phyloP scores from a whole-genome alignment of 2,797 vertebrate genomes.

The Falco novaeseelandiae region DNA sequence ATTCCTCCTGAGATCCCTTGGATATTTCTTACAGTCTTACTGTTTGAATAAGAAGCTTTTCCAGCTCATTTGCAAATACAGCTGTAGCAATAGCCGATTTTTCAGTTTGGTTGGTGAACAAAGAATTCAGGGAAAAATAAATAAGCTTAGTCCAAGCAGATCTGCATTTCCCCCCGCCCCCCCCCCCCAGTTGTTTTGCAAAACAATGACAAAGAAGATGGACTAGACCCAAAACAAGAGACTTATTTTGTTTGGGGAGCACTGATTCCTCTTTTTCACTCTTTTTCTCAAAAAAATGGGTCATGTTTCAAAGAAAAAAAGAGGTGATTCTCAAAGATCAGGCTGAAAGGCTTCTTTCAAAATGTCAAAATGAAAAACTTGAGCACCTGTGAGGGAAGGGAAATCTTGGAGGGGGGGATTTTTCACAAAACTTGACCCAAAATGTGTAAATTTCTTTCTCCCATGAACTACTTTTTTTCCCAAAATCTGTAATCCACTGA shows the following conservation, averaged over 20 bases:
- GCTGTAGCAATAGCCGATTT: background rate
- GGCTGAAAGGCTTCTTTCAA: background rate
- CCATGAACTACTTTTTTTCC: background rate
- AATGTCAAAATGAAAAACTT: background rate
- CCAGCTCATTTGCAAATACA: background rate
- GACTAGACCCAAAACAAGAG: background rate
- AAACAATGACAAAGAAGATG: background rate
- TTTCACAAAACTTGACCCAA: background rate
- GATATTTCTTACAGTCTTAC: background rate
- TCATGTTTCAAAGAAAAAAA: background rate
- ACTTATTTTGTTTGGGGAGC: background rate
- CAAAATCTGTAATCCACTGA: background rate
- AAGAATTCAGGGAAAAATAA: conserved; percentile 2
- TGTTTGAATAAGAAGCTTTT: background rate
- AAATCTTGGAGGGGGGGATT: background rate
- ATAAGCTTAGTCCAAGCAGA: background rate
- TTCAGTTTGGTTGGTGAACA: background rate
- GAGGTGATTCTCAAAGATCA: background rate
- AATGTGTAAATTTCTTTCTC: background rate
- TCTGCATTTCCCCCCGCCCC: background rate
- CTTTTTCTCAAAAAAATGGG: background rate
- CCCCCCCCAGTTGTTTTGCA: background rate
- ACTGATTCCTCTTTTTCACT: background rate
- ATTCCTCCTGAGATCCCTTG: background rate
- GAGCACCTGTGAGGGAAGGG: background rate